These are phyloP conservation scores for Oryctes rhinoceros DNA, from an alignment of 1,140 invertebrate species.

Conservation along the genomic window DNA sequence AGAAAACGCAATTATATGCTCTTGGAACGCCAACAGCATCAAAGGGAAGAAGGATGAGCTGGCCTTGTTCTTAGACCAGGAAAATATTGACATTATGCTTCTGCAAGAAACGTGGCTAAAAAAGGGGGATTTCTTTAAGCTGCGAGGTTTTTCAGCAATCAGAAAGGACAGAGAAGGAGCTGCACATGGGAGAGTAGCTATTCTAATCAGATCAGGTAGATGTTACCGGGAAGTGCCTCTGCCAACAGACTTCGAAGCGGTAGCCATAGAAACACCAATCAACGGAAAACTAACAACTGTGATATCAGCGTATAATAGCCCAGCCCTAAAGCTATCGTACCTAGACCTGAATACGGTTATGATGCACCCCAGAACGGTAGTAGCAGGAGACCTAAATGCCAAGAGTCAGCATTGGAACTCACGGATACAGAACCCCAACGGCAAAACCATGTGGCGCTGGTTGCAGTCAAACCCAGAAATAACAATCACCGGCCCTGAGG, in stretches of 20 bases:
- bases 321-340: not conserved
- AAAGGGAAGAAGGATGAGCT: constrained; percentile 17
- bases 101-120: constrained; percentile 9
- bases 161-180: constrained; percentile 19
- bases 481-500: not conserved
- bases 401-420: constrained; percentile 12
- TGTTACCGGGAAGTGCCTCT: not conserved
- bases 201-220: not conserved
- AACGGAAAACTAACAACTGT: not conserved
- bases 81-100: not conserved
- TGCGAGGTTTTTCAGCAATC: not conserved
- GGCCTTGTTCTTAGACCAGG: not conserved
- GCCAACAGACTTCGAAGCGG: not conserved
- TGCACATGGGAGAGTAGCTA: constrained; percentile 25
- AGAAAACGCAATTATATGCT: not conserved
- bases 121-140: not conserved
- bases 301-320: not conserved
- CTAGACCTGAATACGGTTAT: not conserved
- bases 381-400: constrained; percentile 31
- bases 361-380: not conserved
- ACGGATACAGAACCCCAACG: not conserved
- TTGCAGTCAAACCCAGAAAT: not conserved
- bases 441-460: not conserved
- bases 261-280: not conserved
- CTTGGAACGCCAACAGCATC: constrained; percentile 28